phyloP scores from a whole-genome alignment of 2,113 vertebrate genomes.

The Fregetta grallaria region DNA sequence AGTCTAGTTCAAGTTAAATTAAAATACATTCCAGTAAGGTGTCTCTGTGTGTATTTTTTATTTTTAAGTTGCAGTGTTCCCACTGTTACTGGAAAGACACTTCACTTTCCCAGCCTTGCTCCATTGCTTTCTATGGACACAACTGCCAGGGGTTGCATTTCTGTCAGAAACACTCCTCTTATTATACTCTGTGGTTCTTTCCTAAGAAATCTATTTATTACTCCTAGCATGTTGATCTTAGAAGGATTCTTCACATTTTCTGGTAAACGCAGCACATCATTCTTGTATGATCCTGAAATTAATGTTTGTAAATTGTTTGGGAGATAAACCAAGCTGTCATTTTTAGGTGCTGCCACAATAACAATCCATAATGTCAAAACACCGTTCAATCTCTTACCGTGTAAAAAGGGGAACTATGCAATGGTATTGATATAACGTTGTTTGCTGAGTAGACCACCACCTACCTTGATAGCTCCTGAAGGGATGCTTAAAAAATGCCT shows the following conservation, averaged over 20 bases:
- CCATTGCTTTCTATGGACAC: slow-evolving; percentile 18
- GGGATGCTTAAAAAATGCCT: slow-evolving; percentile 16
- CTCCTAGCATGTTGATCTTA: slow-evolving; percentile 13
- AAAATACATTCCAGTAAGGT: slow-evolving; percentile 5
- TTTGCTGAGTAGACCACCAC: background rate
- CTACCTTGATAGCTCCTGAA: background rate
- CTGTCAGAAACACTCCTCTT: background rate
- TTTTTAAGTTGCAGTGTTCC: slow-evolving; percentile 36
- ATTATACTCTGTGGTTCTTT: background rate
- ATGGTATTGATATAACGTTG: background rate
- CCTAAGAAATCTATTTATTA: slow-evolving; percentile 16
- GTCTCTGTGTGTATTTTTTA: background rate
- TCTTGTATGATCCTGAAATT: background rate
- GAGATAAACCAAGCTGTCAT: background rate
- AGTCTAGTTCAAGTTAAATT: background rate
- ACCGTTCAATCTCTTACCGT: background rate
- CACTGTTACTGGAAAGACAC: slow-evolving; percentile 49
- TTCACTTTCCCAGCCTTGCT: slow-evolving; percentile 1
- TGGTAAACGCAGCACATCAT: background rate
- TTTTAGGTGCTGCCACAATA: background rate
- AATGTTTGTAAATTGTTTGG: background rate
- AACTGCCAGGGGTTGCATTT: background rate
- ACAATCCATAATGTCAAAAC: background rate
- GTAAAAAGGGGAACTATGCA: background rate
- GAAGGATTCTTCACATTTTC: slow-evolving; percentile 7